Evolutionary conservation across 2,888 invertebrate species (phyloP), one percentile per base, ranked within the genome.

Genomic region (Polydrusus cervinus): DNA sequence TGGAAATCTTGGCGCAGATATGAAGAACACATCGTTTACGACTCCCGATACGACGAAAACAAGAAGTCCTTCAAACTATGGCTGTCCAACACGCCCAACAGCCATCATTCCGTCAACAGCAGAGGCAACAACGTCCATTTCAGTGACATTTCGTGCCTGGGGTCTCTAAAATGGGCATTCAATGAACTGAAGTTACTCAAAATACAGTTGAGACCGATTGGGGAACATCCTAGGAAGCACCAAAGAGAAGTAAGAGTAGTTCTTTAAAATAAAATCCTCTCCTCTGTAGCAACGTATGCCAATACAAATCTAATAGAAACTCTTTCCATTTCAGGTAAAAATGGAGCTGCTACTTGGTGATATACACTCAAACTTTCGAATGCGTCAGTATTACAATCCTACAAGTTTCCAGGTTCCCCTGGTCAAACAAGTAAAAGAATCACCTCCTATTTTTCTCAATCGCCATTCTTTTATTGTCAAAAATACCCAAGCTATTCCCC

Each of bases 371-470:
- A 86, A 87, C 65, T 79, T 82, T 57, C 84, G 85, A 16, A 81
- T 86, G 38, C 82, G 89, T 49, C 85, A 87, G 73, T 84, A 85
- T 40, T 89, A 90, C 82, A 84, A 86, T 16, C 90, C 91, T 0
- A 89, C 89, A 0, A 87, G 89, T 62, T 91, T 89, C 82, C 90
- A 91, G 83, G 84, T 85, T n/a, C 89, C 90, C 2, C 83, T 91
- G 11, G 81, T 89, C 13, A 86, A 84, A 71, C 82, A 82, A 73
- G 78, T 81, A 0, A 83, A 83, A 72, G 83, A 82, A 11, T 81
- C 82, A 64, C 82, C 80, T 7, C 34, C 71, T 53, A 76, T 85
- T 0, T 80, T 80, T 25, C 62, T 85, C 0, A 81, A 82, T 49
- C 78, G 82, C 6, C 81, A 81, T 61, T 79, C 81, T n/a, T 85